Evolutionary conservation across 2,113 vertebrate genomes (phyloP).

Genomic region (Excalfactoria chinensis): DNA sequence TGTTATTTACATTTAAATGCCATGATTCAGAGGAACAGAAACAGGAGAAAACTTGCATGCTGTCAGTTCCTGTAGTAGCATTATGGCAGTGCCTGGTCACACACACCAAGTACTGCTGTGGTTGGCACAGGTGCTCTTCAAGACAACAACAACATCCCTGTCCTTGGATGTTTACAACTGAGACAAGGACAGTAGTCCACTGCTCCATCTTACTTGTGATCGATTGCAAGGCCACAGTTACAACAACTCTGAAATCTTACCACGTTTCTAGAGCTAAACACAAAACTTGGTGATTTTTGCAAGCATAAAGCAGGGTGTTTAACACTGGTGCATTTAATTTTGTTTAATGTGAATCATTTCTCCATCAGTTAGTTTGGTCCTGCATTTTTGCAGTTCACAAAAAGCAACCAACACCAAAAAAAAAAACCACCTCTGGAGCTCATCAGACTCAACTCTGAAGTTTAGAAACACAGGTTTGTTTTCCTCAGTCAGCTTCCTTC

Average conservation of each 20-base stretch:
- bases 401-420: rapidly evolving
- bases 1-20: neutral
- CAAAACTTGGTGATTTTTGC: neutral
- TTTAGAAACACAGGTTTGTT: neutral
- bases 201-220: neutral
- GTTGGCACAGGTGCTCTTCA: neutral
- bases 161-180: neutral
- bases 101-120: neutral
- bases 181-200: neutral
- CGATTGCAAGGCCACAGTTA: neutral
- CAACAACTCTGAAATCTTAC: neutral
- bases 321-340: neutral
- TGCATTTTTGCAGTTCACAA: neutral
- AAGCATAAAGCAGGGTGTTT: neutral
- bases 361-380: neutral
- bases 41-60: neutral
- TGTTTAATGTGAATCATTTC: neutral
- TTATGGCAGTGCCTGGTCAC: neutral
- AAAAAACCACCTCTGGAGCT: neutral
- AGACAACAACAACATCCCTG: neutral
- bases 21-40: neutral
- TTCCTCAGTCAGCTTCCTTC: neutral
- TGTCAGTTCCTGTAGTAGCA: neutral
- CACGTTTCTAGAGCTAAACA: neutral
- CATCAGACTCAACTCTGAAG: neutral